Evolutionary conservation across 1,140 invertebrate species (phyloP).

Genomic region (Trissolcus basalis): DNA sequence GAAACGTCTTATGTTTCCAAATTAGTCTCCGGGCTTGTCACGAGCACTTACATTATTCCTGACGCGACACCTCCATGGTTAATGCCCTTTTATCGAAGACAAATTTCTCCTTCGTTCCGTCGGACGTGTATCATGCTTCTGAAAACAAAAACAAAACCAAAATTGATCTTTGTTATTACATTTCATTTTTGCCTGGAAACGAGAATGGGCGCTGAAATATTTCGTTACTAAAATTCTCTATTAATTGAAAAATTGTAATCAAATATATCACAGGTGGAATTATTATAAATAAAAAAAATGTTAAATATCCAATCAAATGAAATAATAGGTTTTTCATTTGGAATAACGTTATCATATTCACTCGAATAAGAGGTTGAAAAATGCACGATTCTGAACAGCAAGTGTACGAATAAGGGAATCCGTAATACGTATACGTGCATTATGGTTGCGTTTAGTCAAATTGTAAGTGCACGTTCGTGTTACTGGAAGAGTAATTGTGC

Average conservation of each 20-base stretch:
- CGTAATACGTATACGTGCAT: conserved; percentile 7
- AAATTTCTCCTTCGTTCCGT: conserved; percentile 14
- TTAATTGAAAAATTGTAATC: too few relatives aligned
- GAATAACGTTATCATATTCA: too few relatives aligned
- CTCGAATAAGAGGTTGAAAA: neutral
- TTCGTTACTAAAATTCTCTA: too few relatives aligned
- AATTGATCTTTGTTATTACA: neutral
- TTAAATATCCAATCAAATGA: too few relatives aligned
- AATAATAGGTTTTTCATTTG: too few relatives aligned
- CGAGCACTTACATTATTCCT: conserved; percentile 32
- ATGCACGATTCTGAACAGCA: conserved; percentile 3
- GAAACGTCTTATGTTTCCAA: conserved; percentile 36
- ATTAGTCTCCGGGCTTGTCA: conserved; percentile 30
- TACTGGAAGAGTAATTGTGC: conserved; percentile 37
- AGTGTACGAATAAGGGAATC: conserved; percentile 8
- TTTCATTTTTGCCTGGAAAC: too few relatives aligned
- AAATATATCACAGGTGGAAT: too few relatives aligned
- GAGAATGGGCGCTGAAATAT: too few relatives aligned
- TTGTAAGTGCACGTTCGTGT: conserved; percentile 38
- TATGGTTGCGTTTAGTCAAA: conserved; percentile 27
- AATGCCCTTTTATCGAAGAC: conserved; percentile 17
- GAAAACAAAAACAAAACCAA: neutral
- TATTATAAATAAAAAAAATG: too few relatives aligned
- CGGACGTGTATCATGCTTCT: neutral
- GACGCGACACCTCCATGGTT: conserved; percentile 16